These are phyloP conservation scores for Theonella swinhoei DNA, from an alignment of 37 sponge, comb jelly and placozoan genomes.

Conservation along the genomic window DNA sequence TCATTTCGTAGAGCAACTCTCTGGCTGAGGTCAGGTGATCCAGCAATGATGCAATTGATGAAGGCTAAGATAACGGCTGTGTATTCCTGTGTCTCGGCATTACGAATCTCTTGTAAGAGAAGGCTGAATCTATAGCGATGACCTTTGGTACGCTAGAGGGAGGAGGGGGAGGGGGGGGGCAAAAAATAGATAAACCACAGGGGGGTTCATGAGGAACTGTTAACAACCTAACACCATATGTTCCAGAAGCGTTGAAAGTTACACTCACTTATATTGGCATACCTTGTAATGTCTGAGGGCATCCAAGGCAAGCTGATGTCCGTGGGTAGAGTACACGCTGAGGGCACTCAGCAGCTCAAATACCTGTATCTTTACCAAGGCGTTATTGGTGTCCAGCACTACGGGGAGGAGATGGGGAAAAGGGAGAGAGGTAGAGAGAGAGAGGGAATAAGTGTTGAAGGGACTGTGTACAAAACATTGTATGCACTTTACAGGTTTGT, in stretches of 20 bases:
- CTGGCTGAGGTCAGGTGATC: constrained; percentile 45
- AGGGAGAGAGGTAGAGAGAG: neutral
- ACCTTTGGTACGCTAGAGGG: constrained; percentile 45
- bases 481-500: too few relatives aligned
- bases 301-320: constrained; percentile 73
- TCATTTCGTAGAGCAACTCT: constrained; percentile 67
- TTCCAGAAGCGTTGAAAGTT: too few relatives aligned
- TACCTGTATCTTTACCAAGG: constrained; percentile 89
- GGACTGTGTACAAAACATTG: too few relatives aligned
- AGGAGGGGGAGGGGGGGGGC: neutral
- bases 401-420: constrained; percentile 9
- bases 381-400: constrained; percentile 92
- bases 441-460: neutral
- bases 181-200: neutral
- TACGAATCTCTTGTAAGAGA: constrained; percentile 65
- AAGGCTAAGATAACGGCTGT: constrained; percentile 63
- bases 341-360: constrained; percentile 90
- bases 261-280: too few relatives aligned
- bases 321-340: constrained; percentile 82
- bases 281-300: constrained; percentile 85
- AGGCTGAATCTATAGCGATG: constrained; percentile 79
- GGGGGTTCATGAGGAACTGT: too few relatives aligned
- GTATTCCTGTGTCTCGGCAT: constrained; percentile 69
- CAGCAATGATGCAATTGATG: constrained; percentile 82
- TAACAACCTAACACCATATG: too few relatives aligned